Evolutionary conservation across 2,113 vertebrate genomes (phyloP).

Genomic region (Puma concolor): DNA sequence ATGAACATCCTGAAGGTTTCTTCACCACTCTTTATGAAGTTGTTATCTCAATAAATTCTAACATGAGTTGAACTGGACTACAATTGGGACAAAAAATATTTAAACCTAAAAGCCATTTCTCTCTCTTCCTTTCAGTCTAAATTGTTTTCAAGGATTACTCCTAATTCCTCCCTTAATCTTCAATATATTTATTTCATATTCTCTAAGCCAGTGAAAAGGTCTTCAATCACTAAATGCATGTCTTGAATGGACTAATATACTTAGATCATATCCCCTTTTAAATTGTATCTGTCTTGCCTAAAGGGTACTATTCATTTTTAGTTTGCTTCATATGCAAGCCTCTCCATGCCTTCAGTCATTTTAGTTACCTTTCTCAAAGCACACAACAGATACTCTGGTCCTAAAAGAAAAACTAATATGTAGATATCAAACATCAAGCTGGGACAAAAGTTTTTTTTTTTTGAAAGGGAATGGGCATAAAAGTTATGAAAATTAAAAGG

Average conservation of each 20-base stretch:
- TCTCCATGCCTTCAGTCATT: background rate
- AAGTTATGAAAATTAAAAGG: background rate
- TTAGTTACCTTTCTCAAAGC: background rate
- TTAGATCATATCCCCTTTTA: background rate
- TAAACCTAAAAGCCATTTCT: background rate
- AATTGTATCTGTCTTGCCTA: background rate
- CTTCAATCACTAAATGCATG: background rate
- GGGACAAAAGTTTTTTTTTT: background rate
- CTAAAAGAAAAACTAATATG: background rate
- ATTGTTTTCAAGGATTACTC: background rate
- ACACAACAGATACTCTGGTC: background rate
- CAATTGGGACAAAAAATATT: background rate
- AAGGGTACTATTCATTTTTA: background rate
- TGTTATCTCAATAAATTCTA: conserved; percentile 2
- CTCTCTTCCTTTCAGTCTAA: background rate
- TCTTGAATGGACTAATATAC: background rate
- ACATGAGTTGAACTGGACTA: background rate
- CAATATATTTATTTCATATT: background rate
- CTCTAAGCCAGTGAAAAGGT: background rate
- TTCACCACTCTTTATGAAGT: background rate
- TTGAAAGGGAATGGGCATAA: background rate
- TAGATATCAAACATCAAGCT: background rate
- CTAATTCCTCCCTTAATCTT: background rate
- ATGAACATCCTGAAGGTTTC: background rate
- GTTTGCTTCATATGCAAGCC: background rate